Conservation (phyloP, 1,140 invertebrate species). For the Brachionus manjavacas region DNA sequence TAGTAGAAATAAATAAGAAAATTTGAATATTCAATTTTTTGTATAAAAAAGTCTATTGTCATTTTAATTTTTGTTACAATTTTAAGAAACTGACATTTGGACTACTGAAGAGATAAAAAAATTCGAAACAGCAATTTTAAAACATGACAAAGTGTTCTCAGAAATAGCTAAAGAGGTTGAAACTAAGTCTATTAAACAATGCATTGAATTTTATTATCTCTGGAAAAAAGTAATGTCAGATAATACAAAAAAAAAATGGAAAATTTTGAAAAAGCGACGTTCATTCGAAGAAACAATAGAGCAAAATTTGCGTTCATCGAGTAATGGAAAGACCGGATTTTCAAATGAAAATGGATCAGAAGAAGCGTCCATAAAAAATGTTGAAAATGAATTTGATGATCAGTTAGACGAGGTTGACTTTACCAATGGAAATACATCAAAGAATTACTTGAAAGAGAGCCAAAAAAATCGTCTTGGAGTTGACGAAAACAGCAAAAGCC, state of each 20-base stretch:
- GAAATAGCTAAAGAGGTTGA: conserved; percentile 62
- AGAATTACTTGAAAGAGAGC: conserved; percentile 28
- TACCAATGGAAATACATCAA: neutral
- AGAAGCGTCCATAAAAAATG: neutral
- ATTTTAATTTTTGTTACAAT: conserved; percentile 24
- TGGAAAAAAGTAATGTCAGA: conserved; percentile 75
- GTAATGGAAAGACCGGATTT: neutral
- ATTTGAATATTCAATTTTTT: too few species aligned
- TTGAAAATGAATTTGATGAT: conserved; percentile 31
- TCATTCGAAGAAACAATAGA: neutral
- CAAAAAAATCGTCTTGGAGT: neutral
- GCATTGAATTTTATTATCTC: conserved; percentile 94
- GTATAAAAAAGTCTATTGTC: too few species aligned
- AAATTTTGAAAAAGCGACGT: conserved; percentile 28
- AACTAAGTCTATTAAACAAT: conserved; percentile 83
- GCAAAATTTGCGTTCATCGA: neutral
- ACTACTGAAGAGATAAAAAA: conserved; percentile 75
- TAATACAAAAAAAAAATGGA: conserved; percentile 25
- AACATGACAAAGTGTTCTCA: conserved; percentile 86
- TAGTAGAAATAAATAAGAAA: too few species aligned
- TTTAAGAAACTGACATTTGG: conserved; percentile 71
- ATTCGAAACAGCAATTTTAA: conserved; percentile 79
- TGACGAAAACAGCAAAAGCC: conserved; percentile 17
- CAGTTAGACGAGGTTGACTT: neutral
- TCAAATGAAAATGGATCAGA: neutral